Base-by-base conservation (phyloP, 2,888 invertebrate species). In the Drosophila subquinaria region DNA sequence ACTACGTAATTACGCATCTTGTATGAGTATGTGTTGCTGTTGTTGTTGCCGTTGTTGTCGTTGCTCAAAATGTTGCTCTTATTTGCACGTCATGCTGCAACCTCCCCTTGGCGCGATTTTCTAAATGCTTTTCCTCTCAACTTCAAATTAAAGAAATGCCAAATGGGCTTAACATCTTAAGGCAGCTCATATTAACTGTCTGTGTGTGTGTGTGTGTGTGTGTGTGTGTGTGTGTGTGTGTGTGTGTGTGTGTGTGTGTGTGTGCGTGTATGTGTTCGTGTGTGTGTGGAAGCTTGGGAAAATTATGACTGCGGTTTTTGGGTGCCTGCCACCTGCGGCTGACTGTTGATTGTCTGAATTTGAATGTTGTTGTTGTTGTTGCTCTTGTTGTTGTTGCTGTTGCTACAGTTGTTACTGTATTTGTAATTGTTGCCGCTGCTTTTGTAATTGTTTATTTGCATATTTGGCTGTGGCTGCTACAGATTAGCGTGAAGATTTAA, bases 401-500 rank as follows among this genome's bases (percentile, higher is more conserved):
- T 64, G 53, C 50, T 38, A 38, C 48, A 52, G 52, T 63, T 83
- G 67, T 60, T 68, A 71, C 68, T 81, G 63, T 75, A 75, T 79
- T 33, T 68, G 76, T 80, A 56, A 53, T 27, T 60, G 27, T 11
- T 65, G 55, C 15, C 47, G 57, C 43, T 47, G 69, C 53, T 59
- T 60, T 65, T 81, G 76, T 81, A 83, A 76, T 82, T 82, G 89
- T 82, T 80, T 82, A 81, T 76, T 82, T 89, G 89, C 84, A 83
- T 87, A 89, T 72, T 87, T 70, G 67, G 66, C 69, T 62, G 80
- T 66, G 76, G 56, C 69, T 85, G 88, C 78, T 56, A 69, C 84
- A 82, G 89, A 82, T 89, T 82, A 82, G 82, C 87, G 84, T 48
- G 64, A 87, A 69, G 78, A 89, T 82, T 89, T 82, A 62, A 84